Conservation (phyloP, 2,888 invertebrate genomes). For the Drosophila mercatorum region DNA sequence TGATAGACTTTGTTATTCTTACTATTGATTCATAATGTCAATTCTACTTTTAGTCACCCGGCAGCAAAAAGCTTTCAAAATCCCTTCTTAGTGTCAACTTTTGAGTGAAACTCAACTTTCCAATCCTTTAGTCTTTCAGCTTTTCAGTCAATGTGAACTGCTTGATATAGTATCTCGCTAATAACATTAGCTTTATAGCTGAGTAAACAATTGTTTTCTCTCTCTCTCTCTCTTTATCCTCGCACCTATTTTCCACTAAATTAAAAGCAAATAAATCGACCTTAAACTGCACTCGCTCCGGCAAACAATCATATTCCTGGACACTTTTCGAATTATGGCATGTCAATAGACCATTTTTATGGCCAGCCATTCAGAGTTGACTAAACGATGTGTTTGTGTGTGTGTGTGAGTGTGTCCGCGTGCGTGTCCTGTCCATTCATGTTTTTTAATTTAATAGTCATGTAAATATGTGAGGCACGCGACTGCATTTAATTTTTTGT, state of each 20-base stretch:
- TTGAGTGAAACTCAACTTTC: too few species aligned
- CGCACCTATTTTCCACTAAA: not conserved
- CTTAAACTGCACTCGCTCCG: not conserved
- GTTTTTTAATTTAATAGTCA: conserved; percentile 80
- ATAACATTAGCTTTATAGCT: not conserved
- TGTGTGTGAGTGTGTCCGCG: not conserved
- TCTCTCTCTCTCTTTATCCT: not conserved
- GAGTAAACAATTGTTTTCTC: not conserved
- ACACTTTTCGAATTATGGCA: conserved; percentile 43
- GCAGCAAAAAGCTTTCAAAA: too few species aligned
- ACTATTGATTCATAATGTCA: too few species aligned
- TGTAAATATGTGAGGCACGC: conserved; percentile 71
- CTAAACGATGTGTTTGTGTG: conserved; percentile 60
- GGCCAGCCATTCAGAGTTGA: conserved; percentile 58
- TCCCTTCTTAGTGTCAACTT: too few species aligned
- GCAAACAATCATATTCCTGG: not conserved
- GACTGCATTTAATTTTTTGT: conserved; percentile 71
- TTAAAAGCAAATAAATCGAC: conserved; percentile 5
- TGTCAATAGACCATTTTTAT: conserved; percentile 63
- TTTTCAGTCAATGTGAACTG: not conserved
- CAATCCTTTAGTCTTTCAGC: not conserved
- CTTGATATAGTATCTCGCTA: not conserved
- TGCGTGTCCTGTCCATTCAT: conserved; percentile 58
- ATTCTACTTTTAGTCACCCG: too few species aligned
- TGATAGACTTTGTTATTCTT: too few species aligned